phyloP scores from a whole-genome alignment of 2,797 vertebrate genomes.

The Acanthornis magna region DNA sequence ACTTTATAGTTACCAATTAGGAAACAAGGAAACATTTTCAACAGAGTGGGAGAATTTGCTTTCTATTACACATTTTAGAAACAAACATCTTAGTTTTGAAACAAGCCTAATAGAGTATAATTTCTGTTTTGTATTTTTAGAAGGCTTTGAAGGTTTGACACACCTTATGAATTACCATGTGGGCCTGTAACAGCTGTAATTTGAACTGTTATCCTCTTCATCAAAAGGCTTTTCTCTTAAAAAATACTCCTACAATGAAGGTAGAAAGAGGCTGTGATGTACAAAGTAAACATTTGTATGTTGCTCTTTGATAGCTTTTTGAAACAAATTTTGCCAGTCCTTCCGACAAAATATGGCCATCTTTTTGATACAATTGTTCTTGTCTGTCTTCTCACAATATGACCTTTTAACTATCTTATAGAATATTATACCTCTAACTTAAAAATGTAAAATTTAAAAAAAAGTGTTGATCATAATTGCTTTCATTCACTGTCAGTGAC shows the following conservation, averaged over 20 bases:
- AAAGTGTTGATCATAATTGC: not conserved
- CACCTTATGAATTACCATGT: constrained; percentile 27
- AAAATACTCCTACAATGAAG: not conserved
- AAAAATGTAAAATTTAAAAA: not conserved
- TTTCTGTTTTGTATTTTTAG: constrained; percentile 45
- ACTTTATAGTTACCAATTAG: not conserved
- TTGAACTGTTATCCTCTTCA: not conserved
- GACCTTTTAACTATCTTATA: not conserved
- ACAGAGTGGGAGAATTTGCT: not conserved
- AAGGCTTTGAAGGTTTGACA: constrained; percentile 29
- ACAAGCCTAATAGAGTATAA: not conserved
- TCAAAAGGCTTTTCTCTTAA: not conserved
- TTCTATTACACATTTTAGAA: constrained; percentile 26
- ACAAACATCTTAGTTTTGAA: constrained; percentile 24
- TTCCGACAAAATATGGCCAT: not conserved
- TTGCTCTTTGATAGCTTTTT: not conserved
- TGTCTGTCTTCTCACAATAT: not conserved
- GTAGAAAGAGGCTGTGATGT: not conserved
- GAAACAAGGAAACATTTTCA: not conserved
- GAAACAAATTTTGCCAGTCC: not conserved
- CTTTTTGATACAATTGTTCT: not conserved
- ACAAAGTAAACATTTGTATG: not conserved
- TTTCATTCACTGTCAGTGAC: not conserved
- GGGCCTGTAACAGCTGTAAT: not conserved
- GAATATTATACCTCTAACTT: not conserved